Conservation (phyloP, 2,113 vertebrate genomes). For the Peromyscus polionotus region DNA sequence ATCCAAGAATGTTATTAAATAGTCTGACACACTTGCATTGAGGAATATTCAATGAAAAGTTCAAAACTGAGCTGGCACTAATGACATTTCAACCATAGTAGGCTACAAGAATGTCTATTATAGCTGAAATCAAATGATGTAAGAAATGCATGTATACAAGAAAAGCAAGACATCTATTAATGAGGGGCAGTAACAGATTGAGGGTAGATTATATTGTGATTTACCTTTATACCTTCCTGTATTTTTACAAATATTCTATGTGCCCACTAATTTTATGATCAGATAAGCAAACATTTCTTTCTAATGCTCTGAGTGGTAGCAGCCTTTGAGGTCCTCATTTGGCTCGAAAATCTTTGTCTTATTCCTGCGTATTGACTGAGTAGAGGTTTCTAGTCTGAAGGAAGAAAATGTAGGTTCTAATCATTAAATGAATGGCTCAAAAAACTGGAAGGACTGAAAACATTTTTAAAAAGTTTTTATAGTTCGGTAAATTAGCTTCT, state of each 20-base stretch:
- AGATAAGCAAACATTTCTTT: background rate
- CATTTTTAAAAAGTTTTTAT: background rate
- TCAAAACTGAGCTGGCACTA: background rate
- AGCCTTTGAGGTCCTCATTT: background rate
- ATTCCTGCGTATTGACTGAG: background rate
- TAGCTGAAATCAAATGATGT: background rate
- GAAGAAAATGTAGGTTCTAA: background rate
- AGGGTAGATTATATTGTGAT: background rate
- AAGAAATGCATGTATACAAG: background rate
- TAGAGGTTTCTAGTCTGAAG: background rate
- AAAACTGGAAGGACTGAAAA: background rate
- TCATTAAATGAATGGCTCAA: constrained; percentile 1
- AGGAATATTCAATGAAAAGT: background rate
- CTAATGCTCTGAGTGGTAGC: background rate
- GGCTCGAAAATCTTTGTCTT: background rate
- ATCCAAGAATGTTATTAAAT: background rate
- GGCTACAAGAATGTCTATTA: background rate
- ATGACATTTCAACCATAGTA: background rate
- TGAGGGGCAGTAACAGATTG: background rate
- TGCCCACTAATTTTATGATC: background rate
- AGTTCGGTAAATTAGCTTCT: constrained; percentile 36
- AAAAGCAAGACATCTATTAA: background rate
- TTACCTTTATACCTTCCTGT: background rate
- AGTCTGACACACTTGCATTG: background rate
- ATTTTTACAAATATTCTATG: constrained; percentile 10